Evolutionary conservation across 2,113 vertebrate species (phyloP), one percentile per base, ranked within the genome.

Genomic region (Sinocyclocheilus rhinocerous): DNA sequence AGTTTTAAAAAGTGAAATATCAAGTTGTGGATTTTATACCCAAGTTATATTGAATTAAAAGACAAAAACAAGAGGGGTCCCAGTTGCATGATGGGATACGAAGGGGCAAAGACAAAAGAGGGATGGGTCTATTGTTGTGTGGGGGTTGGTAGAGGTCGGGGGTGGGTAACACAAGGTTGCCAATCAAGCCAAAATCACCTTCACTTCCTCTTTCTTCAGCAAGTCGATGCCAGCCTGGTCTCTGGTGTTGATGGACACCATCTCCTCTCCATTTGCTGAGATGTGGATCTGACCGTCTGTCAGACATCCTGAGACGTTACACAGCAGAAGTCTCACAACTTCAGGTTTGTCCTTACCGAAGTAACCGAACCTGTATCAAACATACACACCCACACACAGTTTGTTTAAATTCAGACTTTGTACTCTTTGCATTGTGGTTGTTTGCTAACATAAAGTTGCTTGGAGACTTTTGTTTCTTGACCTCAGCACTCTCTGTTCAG

Each of bases 401-500:
- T 42, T 42, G 42, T 6, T 42, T 42, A 42, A 13, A 15, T 39
- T 61, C 33, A 39, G 2, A 48, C 72, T 75, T 75, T 45, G 72
- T 2, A 48, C 4, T 75, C 39, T 75, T 75, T 45, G 72, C 11
- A 48, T 0, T 75, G 70, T 75, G 39, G 39, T n/a, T 45, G 69
- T 75, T 61, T 33, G 12, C 63, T 22, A 36, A 33, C 13, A 70
- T 69, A 11, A 33, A 82, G 20, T 10, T 50, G 22, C 16, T 3
- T 50, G 4, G 69, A 15, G 11, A 18, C 36, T 22, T 10, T 20
- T n/a, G 8, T 22, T 0, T 0, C 24, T 87, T 90, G 90, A 99
- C 98, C 97, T 96, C 90, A 97, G 91, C 0, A 99, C 97, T 89
- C 97, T 96, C 87, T 99, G 98, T 24, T 99, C 98, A 2, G 98